These are phyloP conservation scores for Zosterops japonicus DNA, from an alignment of 2,113 vertebrate species.

Conservation along the genomic window DNA sequence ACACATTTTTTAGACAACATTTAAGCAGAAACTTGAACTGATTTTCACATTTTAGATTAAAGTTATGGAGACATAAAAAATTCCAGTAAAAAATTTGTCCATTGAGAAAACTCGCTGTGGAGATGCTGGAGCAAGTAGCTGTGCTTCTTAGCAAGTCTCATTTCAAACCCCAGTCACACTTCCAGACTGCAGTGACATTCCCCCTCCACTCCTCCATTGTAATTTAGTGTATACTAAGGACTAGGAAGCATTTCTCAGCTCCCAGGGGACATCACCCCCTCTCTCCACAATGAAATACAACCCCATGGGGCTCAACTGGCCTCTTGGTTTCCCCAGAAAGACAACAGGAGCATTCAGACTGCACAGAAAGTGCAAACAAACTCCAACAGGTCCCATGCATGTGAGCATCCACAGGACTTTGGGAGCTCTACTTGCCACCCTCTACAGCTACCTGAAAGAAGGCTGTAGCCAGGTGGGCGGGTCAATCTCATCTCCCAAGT, in stretches of 20 bases:
- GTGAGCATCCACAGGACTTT: background rate
- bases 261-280: background rate
- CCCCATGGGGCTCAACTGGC: fast-evolving
- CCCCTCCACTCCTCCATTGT: background rate
- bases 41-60: background rate
- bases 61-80: background rate
- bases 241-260: background rate
- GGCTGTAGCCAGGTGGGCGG: background rate
- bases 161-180: background rate
- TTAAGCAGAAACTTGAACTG: background rate
- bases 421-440: background rate
- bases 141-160: background rate
- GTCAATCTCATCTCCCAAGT: background rate
- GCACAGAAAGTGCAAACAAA: background rate
- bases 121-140: background rate
- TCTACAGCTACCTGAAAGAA: background rate
- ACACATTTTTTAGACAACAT: background rate
- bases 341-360: background rate
- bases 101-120: background rate
- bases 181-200: background rate
- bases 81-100: background rate
- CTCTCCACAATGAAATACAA: background rate
- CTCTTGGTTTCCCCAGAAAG: background rate
- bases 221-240: background rate
- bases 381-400: background rate